Evolutionary conservation across 2,888 invertebrate species (phyloP), one percentile per base, ranked within the genome.

Genomic region (Tipula unca): DNA sequence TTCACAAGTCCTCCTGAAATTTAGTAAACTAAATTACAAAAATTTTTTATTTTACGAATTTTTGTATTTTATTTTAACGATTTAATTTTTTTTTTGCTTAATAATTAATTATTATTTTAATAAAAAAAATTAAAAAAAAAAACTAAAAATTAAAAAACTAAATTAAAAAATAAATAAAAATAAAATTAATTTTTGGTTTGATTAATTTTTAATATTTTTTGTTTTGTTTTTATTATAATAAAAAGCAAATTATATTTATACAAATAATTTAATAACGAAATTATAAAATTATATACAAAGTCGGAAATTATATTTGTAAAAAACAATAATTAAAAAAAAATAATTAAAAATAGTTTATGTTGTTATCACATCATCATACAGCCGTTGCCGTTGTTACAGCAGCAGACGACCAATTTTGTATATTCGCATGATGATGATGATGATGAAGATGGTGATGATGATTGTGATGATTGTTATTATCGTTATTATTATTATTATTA

Each of bases 1-100:
- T 95, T 95, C 54, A 96, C 96, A 87, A 98, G 93, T 87, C 97
- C 94, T 89, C 91, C 91, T 91, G 88, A 0, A 90, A 90, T 69
- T 69, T 69, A 32, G 82, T 86, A 36, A 39, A 36, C n/a, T 82
- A 14, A 85, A 85, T n/a, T 36, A 85, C 35, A 35, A 39, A 86
- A 85, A 54, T 48, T 83, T 85, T 85, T 86, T 39, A 48, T 48
- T 32, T 42, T 85, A 39, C n/a, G 39, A 84, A 42, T 82, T 85
- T 86, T 84, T 86, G 84, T 83, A 29, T 83, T 85, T 35, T 85
- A 69, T 17, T 35, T 48, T 36, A 8, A 42, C 35, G 54, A 29
- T 42, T 35, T 20, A 14, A 39, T 69, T 20, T 20, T 82, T n/a
- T n/a, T n/a, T n/a, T n/a, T n/a, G n/a, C n/a, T n/a, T 69, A 82